Evolutionary conservation across 2,888 invertebrate species (phyloP).

Genomic region (Epistrophella euchroma): DNA sequence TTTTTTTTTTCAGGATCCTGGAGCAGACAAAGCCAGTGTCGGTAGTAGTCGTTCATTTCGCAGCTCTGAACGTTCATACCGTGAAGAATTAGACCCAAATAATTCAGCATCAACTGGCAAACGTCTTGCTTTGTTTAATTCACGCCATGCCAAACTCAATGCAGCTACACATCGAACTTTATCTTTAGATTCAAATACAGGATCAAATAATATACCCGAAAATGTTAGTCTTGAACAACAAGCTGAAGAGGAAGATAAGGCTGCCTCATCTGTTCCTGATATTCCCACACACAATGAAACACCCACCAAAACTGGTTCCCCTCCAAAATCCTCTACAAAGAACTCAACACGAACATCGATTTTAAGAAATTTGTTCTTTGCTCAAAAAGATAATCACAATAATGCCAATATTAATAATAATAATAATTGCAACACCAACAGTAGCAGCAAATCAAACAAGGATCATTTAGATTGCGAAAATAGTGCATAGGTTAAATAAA

Average conservation of each 20-base stretch:
- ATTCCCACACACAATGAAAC: conserved; percentile 47
- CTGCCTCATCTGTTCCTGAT: conserved; percentile 52
- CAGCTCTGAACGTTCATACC: conserved; percentile 78
- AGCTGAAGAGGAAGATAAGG: conserved; percentile 77
- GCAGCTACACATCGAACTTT: conserved; percentile 77
- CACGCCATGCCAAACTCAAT: conserved; percentile 77
- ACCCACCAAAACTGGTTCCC: conserved; percentile 13
- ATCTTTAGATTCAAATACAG: conserved; percentile 78
- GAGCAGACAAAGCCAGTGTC: conserved; percentile 79
- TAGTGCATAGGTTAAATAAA: conserved; percentile 58
- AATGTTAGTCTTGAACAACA: conserved; percentile 78
- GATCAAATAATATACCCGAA: conserved; percentile 78
- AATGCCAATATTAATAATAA: conserved; percentile 39
- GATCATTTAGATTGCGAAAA: conserved; percentile 59
- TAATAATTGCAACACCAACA: conserved; percentile 40
- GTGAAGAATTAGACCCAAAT: conserved; percentile 77
- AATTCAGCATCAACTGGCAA: conserved; percentile 76
- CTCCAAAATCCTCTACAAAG: conserved; percentile 56
- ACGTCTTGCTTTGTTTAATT: conserved; percentile 76
- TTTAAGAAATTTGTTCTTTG: conserved; percentile 78
- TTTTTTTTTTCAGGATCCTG: conserved; percentile 75
- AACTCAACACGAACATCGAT: conserved; percentile 78
- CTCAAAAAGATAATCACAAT: conserved; percentile 71
- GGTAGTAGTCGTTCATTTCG: conserved; percentile 79
- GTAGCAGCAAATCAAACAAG: conserved; percentile 52